A percentile compares a stretch with the other conserved stretches of the same genome.
Evolutionary conservation across 2,888 invertebrate genomes (phyloP).

Genomic region (Phortica magna): DNA sequence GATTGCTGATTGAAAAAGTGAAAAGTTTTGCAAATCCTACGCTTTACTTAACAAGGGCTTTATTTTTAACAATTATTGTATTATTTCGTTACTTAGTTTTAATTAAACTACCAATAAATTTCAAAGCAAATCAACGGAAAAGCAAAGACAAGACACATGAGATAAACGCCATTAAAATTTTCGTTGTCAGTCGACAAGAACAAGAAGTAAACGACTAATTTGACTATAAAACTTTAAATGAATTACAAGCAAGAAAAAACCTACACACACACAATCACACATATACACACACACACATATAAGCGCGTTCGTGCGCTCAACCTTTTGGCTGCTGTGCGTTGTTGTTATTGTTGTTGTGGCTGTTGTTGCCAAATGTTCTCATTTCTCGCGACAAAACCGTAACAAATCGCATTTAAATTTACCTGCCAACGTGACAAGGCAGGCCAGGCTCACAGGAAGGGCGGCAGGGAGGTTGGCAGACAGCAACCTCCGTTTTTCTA

Average conservation of each 20-base stretch:
- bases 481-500: neutral
- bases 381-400: slow-evolving; percentile 59
- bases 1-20: too few species aligned
- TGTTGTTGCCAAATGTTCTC: neutral
- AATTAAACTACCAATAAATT: too few species aligned
- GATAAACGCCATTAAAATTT: neutral
- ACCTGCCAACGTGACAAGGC: slow-evolving; percentile 55
- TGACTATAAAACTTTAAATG: slow-evolving; percentile 27
- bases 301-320: too few species aligned
- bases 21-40: too few species aligned
- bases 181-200: neutral
- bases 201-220: slow-evolving; percentile 19
- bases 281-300: too few species aligned
- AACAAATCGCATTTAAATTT: slow-evolving; percentile 74
- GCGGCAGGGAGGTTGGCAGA: slow-evolving; percentile 10
- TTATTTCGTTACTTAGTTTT: too few species aligned
- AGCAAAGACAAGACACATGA: neutral
- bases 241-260: neutral
- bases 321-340: too few species aligned
- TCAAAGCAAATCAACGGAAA: too few species aligned
- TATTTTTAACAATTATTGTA: too few species aligned
- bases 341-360: neutral
- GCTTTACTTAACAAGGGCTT: too few species aligned
- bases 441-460: slow-evolving; percentile 25
- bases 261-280: too few species aligned